Conservation (phyloP, 2,888 invertebrate genomes). For the Phytoseiulus persimilis region DNA sequence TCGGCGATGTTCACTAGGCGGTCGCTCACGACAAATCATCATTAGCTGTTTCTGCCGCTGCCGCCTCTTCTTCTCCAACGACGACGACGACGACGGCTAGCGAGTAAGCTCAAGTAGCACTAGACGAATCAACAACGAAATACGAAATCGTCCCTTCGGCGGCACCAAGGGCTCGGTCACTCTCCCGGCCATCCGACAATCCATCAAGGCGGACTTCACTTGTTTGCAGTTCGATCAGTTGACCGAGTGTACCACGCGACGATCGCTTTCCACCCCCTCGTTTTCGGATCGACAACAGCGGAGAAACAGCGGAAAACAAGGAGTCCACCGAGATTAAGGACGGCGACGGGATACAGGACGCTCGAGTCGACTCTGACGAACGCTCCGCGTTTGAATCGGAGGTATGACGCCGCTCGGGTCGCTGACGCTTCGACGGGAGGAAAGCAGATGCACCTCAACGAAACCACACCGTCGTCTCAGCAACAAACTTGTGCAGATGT, state of each 20-base stretch:
- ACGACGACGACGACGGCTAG: not conserved
- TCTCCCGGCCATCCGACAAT: not conserved
- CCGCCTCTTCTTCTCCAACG: not conserved
- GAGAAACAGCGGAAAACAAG: too few species aligned
- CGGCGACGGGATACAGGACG: too few species aligned
- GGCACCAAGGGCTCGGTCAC: not conserved
- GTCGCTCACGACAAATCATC: conserved; percentile 5
- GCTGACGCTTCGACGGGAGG: not conserved
- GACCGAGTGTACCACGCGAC: not conserved
- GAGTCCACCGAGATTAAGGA: too few species aligned
- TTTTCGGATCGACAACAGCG: too few species aligned
- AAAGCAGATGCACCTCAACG: not conserved
- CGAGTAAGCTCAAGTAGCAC: not conserved
- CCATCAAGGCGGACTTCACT: not conserved
- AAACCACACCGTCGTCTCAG: not conserved
- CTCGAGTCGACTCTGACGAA: too few species aligned
- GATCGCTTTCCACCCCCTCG: too few species aligned
- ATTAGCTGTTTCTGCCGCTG: not conserved
- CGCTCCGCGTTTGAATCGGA: too few species aligned
- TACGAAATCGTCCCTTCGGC: not conserved
- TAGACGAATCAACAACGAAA: not conserved
- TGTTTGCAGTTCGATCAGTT: not conserved
- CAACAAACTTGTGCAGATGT: not conserved
- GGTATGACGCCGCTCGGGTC: too few species aligned
- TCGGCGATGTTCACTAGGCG: not conserved